Evolutionary conservation across 2,113 vertebrate genomes (phyloP), one percentile per base, ranked within the genome.

Genomic region (Pelecanoides urinatrix): DNA sequence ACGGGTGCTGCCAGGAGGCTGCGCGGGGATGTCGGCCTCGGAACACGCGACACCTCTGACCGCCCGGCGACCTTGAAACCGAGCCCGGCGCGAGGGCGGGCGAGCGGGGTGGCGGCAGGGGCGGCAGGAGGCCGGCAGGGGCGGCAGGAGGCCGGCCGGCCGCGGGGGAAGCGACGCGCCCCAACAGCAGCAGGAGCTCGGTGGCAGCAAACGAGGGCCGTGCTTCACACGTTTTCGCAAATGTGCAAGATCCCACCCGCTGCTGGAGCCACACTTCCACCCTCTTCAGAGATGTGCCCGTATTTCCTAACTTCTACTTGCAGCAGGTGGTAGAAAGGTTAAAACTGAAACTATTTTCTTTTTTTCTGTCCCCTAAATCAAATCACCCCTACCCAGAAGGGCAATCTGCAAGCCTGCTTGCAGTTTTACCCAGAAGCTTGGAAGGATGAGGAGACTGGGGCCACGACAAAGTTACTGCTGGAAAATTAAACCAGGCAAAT

Each of bases 141-240:
- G 50, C 8, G 2, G 49, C 10, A 4, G 21, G 11, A 26, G n/a
- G 36, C 14, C n/a, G n/a, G n/a, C n/a, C n/a, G n/a, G n/a, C n/a
- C n/a, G n/a, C n/a, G 1, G 16, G 30, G 49, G 26, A n/a, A 40
- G 40, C 1, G 2, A 47, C 7, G 19, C 0, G 3, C 21, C 50
- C 49, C 6, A 4, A 13, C 49, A 23, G 55, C 34, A 85, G 65
- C 74, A 12, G 70, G 52, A 36, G 47, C 47, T 52, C 3, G 12
- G 6, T 8, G 36, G 70, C 58, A 56, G 72, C 47, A 49, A 14
- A 20, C 0, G 0, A 56, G 58, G 18, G 32, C 36, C 12, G 10
- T 4, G 11, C 59, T 77, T 63, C 27, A 16, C 13, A 3, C 3
- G 2, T 14, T 61, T 53, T 23, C 58, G n/a, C 49, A 67, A 32